Percentiles rank a stretch among this genome's conserved stretches.
These are phyloP conservation scores for Morbakka virulenta DNA, from an alignment of 30 jellyfish, hydroid and myxozoan species.

Conservation along the genomic window DNA sequence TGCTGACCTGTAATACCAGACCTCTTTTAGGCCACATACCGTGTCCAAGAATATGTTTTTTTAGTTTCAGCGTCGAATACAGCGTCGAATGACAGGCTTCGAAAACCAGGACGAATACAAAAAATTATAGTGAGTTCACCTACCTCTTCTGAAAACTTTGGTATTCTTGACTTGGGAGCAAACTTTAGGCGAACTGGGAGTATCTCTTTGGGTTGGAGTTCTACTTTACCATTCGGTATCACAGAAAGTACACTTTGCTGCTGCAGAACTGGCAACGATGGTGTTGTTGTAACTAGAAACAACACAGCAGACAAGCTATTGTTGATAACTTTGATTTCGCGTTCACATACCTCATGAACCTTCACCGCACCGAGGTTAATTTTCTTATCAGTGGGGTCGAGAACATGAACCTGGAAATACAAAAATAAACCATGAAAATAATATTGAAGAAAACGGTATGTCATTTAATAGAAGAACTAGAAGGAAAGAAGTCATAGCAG, in stretches of 20 bases:
- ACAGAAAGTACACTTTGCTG: constrained; percentile 55
- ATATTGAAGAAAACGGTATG: too few species aligned
- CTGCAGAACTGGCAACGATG: constrained; percentile 68
- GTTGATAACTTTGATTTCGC: constrained; percentile 74
- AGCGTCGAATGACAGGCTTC: too few species aligned
- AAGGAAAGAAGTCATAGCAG: neutral
- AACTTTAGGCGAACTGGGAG: constrained; percentile 52
- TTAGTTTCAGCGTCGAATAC: too few species aligned
- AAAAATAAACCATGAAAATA: neutral
- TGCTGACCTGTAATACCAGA: neutral
- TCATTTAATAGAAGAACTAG: neutral
- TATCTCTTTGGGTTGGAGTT: constrained; percentile 65
- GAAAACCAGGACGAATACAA: too few species aligned
- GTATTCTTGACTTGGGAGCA: constrained; percentile 78
- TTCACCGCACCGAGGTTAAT: constrained; percentile 80
- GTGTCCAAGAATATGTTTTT: too few species aligned
- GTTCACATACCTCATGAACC: constrained; percentile 49
- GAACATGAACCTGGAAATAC: constrained; percentile 80
- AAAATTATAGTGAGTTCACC: too few species aligned
- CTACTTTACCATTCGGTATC: constrained; percentile 52
- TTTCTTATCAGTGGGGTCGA: constrained; percentile 65
- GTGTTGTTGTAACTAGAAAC: constrained; percentile 66
- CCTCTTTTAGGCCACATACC: neutral
- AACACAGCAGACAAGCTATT: constrained; percentile 78
- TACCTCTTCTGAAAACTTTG: constrained; percentile 92